Conservation (phyloP, 2,797 vertebrate genomes). For the Mycteria americana region DNA sequence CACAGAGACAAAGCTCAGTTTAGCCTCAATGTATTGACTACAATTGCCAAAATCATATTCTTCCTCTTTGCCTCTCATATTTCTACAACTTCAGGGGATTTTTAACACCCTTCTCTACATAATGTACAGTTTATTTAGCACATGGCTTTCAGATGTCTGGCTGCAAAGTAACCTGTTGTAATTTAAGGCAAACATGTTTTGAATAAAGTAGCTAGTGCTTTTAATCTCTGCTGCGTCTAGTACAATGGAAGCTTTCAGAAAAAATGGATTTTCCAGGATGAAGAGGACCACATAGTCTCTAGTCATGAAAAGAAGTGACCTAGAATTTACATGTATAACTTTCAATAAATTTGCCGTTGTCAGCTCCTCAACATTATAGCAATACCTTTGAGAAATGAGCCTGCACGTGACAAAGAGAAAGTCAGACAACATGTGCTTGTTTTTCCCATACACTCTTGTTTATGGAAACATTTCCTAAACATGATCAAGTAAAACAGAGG, state of each 20-base stretch:
- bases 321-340: constrained; percentile 7
- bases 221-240: constrained; percentile 61
- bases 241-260: constrained; percentile 65
- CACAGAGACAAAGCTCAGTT: constrained; percentile 51
- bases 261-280: constrained; percentile 59
- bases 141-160: constrained; percentile 72
- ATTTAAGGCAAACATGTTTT: constrained; percentile 75
- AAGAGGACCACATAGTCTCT: constrained; percentile 23
- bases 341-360: constrained; percentile 19
- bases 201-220: constrained; percentile 71
- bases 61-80: constrained; percentile 57
- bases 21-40: constrained; percentile 38
- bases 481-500: not conserved
- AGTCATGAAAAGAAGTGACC: constrained; percentile 27
- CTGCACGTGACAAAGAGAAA: not conserved
- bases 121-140: constrained; percentile 72
- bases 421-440: not conserved
- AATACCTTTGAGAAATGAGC: not conserved
- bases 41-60: constrained; percentile 61
- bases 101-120: constrained; percentile 70
- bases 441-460: not conserved
- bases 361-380: not conserved
- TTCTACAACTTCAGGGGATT: constrained; percentile 73
- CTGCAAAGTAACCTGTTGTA: constrained; percentile 71
- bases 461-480: constrained; percentile 23